Base-by-base conservation (phyloP, 2,888 invertebrate species). In the Capitulum mitella region DNA sequence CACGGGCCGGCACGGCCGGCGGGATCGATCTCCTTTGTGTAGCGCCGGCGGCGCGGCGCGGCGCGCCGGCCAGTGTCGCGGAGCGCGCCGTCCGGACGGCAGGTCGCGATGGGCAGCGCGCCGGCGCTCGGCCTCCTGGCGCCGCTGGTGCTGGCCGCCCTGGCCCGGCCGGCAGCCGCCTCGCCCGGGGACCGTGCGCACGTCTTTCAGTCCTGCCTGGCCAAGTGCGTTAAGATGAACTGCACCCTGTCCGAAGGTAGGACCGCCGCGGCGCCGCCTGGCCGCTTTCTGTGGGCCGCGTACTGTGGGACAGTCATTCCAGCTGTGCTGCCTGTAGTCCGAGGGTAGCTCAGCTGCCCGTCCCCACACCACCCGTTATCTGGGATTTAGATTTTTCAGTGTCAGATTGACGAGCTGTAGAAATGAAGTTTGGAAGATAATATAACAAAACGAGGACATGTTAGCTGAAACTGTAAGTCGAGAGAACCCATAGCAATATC, bases 201-300 rank as follows among this genome's bases (percentile, higher is more conserved):
- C 70, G 70, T 70, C 26, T 70, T 70, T 26, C 70, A 70, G 40
- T 70, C 70, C 0, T 70, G 70, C 22, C 70, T 70, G 37, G 70
- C 70, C 70, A 70, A 70, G 70, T 70, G 70, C n/a, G 40, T 70
- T 40, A 70, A 70, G 26, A 40, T 70, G 22, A 70, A 70, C 70
- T 70, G 70, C 26, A 70, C 70, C 2, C 70, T 10, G 37, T 40
- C 70, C 14, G 70, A 70, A 40, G 70, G 70, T 70, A 51, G 22
- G 58, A n/a, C n/a, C 58, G 29, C 10, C 8, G 58, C 10, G 10
- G 2, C 5, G 51, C 22, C 43, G 12, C 43, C 6, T 43, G 43
- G 43, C n/a, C n/a, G n/a, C n/a, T n/a, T n/a, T n/a, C n/a, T n/a
- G n/a, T n/a, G n/a, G n/a, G n/a, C n/a, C n/a, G n/a, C n/a, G n/a